Conservation (phyloP, 2,113 vertebrate genomes). For the Struthio camelus region DNA sequence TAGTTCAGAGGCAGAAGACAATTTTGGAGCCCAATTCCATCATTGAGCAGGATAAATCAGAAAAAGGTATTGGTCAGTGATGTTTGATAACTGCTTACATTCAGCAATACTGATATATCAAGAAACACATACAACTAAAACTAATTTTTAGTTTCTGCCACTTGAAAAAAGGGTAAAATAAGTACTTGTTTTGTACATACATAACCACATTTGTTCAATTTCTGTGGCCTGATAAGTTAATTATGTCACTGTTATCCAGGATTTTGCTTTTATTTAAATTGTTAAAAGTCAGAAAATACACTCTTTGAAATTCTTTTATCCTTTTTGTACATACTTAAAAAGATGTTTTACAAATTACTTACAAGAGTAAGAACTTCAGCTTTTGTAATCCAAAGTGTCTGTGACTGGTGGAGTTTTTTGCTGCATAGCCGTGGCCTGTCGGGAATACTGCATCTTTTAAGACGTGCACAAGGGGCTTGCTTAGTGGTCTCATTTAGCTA, state of each 20-base stretch:
- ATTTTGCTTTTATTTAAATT: background rate
- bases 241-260: background rate
- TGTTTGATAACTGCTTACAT: background rate
- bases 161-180: background rate
- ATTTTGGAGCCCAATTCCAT: conserved; percentile 1
- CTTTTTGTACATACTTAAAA: background rate
- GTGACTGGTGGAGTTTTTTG: background rate
- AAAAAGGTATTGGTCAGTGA: background rate
- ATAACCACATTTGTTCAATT: background rate
- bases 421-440: background rate
- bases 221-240: background rate
- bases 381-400: conserved; percentile 27
- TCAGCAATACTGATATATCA: background rate
- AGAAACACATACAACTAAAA: background rate
- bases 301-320: background rate
- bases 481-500: conserved; percentile 77
- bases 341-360: background rate
- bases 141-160: background rate
- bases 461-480: conserved; percentile 46
- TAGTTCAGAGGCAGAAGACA: conserved; percentile 1
- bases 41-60: background rate
- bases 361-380: background rate
- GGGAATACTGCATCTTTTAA: conserved; percentile 44
- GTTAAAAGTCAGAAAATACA: background rate
- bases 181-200: background rate